Conservation (phyloP, 92 coral and sea anemone genomes). For the Porites cylindrica region DNA sequence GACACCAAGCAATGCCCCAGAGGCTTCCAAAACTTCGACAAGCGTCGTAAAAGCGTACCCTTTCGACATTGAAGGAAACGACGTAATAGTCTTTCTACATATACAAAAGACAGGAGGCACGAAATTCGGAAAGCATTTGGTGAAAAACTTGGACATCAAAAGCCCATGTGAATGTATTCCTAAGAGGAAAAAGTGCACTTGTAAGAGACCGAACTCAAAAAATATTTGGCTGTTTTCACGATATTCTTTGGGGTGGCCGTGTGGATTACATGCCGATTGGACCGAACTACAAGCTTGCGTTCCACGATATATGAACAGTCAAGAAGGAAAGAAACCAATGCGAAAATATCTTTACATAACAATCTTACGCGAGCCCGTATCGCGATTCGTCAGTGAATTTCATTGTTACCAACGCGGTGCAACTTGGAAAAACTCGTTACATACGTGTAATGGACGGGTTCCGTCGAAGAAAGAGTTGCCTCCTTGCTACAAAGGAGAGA, state of each 20-base stretch:
- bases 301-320: conserved; percentile 67
- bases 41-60: conserved; percentile 36
- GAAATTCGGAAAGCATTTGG: conserved; percentile 91
- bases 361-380: conserved; percentile 87
- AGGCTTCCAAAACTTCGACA: neutral
- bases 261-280: conserved; percentile 98
- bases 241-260: conserved; percentile 94
- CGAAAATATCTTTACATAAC: conserved; percentile 84
- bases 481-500: conserved; percentile 80
- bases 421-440: conserved; percentile 85
- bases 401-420: conserved; percentile 91
- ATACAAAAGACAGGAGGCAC: conserved; percentile 98
- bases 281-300: conserved; percentile 87
- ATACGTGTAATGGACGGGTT: conserved; percentile 78
- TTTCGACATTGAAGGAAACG: conserved; percentile 67
- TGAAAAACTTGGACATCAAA: conserved; percentile 66
- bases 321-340: conserved; percentile 56
- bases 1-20: too few relatives aligned
- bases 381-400: conserved; percentile 91
- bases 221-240: conserved; percentile 91
- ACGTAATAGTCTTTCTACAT: conserved; percentile 92
- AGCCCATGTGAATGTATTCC: conserved; percentile 72
- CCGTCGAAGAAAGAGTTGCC: conserved; percentile 82
- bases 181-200: conserved; percentile 57
- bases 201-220: conserved; percentile 85